These are phyloP conservation scores for Drosophila ananassae DNA, from an alignment of 1,140 invertebrate species.

Conservation along the genomic window DNA sequence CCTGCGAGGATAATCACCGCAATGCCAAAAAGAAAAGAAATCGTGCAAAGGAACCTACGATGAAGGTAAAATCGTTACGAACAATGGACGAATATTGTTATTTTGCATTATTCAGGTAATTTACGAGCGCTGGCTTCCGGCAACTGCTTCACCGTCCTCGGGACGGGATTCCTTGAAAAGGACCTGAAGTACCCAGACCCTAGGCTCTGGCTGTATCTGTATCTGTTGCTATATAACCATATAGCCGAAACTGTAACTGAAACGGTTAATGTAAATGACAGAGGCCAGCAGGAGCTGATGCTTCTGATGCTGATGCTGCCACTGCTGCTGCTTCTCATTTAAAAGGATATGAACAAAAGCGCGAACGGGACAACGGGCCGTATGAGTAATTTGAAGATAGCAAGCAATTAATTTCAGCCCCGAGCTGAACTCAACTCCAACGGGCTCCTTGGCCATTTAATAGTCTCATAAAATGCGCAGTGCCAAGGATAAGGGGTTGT, in stretches of 20 bases:
- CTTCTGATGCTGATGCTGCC: too few relatives aligned
- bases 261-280: conserved; percentile 58
- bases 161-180: conserved; percentile 13
- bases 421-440: conserved; percentile 24
- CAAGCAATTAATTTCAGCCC: conserved; percentile 68
- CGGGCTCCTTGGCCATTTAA: conserved; percentile 52
- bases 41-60: neutral
- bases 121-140: conserved; percentile 72
- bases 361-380: conserved; percentile 48
- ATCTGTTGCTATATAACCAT: conserved; percentile 1
- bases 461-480: conserved; percentile 73
- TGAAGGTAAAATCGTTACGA: conserved; percentile 7
- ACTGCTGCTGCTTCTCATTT: conserved; percentile 8
- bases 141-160: neutral
- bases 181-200: conserved; percentile 1
- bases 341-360: conserved; percentile 27
- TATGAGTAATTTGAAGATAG: conserved; percentile 77
- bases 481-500: conserved; percentile 25
- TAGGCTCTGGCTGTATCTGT: neutral
- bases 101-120: conserved; percentile 79
- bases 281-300: conserved; percentile 26
- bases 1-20: conserved; percentile 28
- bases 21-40: neutral
- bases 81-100: conserved; percentile 78
- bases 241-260: conserved; percentile 36